Evolutionary conservation across 2,888 invertebrate species (phyloP).

Genomic region (Platycheirus rosarum): DNA sequence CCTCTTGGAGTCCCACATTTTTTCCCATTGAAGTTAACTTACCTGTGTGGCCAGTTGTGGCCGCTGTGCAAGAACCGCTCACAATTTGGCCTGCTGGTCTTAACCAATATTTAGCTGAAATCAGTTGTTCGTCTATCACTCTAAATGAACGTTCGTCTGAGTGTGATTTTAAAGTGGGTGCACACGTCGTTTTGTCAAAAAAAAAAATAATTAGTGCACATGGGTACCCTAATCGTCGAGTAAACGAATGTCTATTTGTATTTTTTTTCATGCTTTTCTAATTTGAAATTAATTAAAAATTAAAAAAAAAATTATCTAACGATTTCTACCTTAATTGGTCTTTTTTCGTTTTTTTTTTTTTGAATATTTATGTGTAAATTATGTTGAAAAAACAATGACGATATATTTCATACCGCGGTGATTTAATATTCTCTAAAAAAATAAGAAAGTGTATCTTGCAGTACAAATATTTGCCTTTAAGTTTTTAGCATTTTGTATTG

Average conservation of each 20-base stretch:
- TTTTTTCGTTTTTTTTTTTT: background rate
- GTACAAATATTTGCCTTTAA: constrained; percentile 1
- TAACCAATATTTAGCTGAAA: constrained; percentile 49
- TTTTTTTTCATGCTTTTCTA: too few relatives aligned
- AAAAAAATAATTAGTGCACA: background rate
- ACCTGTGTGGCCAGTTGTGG: constrained; percentile 55
- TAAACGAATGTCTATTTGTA: too few relatives aligned
- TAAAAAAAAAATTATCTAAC: too few relatives aligned
- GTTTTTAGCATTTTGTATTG: background rate
- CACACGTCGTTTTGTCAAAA: constrained; percentile 18
- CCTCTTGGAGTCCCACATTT: constrained; percentile 25
- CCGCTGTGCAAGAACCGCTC: constrained; percentile 51
- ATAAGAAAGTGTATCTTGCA: background rate
- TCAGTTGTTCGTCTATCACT: constrained; percentile 66
- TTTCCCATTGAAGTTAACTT: constrained; percentile 16
- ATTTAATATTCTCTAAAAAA: constrained; percentile 8
- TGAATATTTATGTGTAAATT: background rate
- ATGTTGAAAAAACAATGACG: constrained; percentile 9
- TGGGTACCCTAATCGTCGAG: too few relatives aligned
- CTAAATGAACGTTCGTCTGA: constrained; percentile 59
- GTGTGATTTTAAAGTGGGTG: constrained; percentile 23
- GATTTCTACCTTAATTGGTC: background rate
- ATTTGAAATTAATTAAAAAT: too few relatives aligned
- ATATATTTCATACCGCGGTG: constrained; percentile 18
- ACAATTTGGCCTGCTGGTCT: constrained; percentile 62